Evolutionary conservation across 2,888 invertebrate genomes (phyloP), one percentile per base, ranked within the genome.

Genomic region (Cyrtodaria siliqua): DNA sequence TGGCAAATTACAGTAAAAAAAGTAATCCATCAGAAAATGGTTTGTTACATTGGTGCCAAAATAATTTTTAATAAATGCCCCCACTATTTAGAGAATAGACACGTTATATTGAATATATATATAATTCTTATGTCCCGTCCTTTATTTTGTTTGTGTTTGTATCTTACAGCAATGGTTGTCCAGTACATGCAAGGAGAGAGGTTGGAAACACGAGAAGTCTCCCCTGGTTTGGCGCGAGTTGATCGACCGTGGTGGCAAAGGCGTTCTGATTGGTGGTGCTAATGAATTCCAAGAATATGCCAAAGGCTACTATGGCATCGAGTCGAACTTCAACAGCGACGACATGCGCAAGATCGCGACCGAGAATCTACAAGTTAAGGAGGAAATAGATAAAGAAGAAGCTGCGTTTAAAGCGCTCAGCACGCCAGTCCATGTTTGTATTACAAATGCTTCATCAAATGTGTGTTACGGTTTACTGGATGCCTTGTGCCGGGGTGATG

Each of bases 201-300:
- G 91, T 14, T 93, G 93, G 93, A 72, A 77, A 1, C 91, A 92
- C 82, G 69, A 68, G 1, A 87, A 86, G 67, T 93, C 93, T 1
- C 93, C 93, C 0, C 76, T 93, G 18, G 86, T 93, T 4, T 93
- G 93, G 93, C 81, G 93, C 44, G 93, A 93, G 76, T 79, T 93
- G 56, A 87, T 93, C 9, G 92, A 93, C 71, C 84, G 93, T 18
- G 93, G 93, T 23, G 93, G 93, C 8, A 93, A 93, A 79, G 93
- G 93, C 26, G 88, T 91, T 26, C 85, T 92, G 2, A 91, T 93
- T 44, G 93, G 93, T 33, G 92, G 91, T n/a, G 89, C 91, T 4
- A 93, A 92, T 81, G 93, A 93, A 44, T 93, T 93, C 68, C 90
- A 93, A 80, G 93, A 93, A 71, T 90, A 90, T 77, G 86, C 88